phyloP scores from a whole-genome alignment of 1,140 invertebrate species.

The Marisa cornuarietis region DNA sequence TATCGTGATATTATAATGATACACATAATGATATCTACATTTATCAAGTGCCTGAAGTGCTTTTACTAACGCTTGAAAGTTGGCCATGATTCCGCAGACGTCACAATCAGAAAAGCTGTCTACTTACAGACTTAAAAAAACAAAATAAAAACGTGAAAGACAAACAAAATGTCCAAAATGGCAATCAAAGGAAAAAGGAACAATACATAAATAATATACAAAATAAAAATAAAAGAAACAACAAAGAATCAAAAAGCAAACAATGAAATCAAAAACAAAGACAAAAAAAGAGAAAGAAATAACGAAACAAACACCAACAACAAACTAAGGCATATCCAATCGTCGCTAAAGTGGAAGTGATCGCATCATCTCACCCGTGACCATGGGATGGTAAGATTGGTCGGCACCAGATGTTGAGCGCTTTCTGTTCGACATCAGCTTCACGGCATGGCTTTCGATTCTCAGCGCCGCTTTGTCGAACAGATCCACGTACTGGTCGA shows the following conservation, averaged over 20 bases:
- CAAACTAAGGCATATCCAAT: background rate
- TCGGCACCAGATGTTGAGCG: background rate
- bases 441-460: slow-evolving; percentile 31
- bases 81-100: no score
- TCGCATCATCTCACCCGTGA: slow-evolving; percentile 21
- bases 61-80: no score
- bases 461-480: slow-evolving; percentile 48
- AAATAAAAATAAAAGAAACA: background rate
- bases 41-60: no score
- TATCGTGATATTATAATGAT: no score
- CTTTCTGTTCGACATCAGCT: background rate
- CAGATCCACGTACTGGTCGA: slow-evolving; percentile 53
- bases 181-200: background rate
- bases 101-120: no score
- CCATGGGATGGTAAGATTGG: slow-evolving; percentile 15
- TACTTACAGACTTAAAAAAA: background rate
- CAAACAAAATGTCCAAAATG: background rate
- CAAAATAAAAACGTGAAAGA: background rate
- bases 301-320: background rate
- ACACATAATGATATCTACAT: no score
- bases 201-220: background rate
- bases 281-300: background rate
- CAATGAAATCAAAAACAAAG: background rate
- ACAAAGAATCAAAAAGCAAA: no score
- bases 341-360: background rate